phyloP scores from a whole-genome alignment of 2,888 invertebrate genomes.

The Papilio protenor region DNA sequence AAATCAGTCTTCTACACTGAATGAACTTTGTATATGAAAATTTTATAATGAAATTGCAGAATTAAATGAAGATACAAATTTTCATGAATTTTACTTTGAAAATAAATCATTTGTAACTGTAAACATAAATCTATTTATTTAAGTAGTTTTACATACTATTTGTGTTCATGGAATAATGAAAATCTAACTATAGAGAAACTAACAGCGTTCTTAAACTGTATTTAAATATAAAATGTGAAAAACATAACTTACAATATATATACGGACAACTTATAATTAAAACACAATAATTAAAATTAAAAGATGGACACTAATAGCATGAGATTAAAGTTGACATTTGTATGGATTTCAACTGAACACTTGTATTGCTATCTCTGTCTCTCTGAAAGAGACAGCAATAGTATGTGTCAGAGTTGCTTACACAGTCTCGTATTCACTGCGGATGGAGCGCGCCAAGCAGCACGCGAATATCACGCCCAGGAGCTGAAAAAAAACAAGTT shows the following conservation, averaged over 20 bases:
- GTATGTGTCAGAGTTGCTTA: conserved; percentile 65
- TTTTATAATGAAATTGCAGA: neutral
- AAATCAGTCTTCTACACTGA: conserved; percentile 82
- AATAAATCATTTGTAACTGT: neutral
- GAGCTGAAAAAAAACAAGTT: conserved; percentile 84
- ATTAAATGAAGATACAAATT: neutral
- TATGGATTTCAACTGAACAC: neutral
- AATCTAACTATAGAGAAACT: conserved; percentile 43
- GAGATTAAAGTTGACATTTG: conserved; percentile 30
- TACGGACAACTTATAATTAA: conserved; percentile 50
- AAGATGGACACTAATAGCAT: conserved; percentile 32
- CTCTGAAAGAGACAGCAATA: neutral
- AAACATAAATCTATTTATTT: neutral
- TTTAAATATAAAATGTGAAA: conserved; percentile 41
- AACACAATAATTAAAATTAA: conserved; percentile 54
- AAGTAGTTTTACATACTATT: neutral
- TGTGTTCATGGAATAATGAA: conserved; percentile 44
- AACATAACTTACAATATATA: conserved; percentile 36
- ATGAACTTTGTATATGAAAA: conserved; percentile 59
- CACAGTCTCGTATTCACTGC: conserved; percentile 95
- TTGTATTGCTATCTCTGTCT: neutral
- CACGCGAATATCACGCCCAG: conserved; percentile 96
- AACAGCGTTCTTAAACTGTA: conserved; percentile 15
- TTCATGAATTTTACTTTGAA: neutral
- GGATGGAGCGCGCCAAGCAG: conserved; percentile 95